A percentile compares a stretch with the other conserved stretches of the same genome.
These are phyloP conservation scores for Heterocephalus glaber DNA, from an alignment of 2,113 vertebrate species.

Conservation along the genomic window DNA sequence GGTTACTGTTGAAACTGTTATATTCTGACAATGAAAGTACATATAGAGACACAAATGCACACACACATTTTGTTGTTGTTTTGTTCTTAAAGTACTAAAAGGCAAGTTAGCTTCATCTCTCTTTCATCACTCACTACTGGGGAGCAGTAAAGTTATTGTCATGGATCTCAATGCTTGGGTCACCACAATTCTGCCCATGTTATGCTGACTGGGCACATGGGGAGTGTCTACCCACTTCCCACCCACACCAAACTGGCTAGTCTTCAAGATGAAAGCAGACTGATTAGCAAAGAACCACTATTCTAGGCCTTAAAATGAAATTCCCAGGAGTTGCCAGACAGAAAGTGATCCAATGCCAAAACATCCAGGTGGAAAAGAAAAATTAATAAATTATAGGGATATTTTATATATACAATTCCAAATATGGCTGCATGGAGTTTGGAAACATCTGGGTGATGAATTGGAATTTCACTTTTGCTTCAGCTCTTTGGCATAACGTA, in stretches of 20 bases:
- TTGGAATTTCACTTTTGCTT: conserved; percentile 77
- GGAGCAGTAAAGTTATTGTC: background rate
- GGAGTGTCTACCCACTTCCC: background rate
- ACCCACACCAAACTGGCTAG: conserved; percentile 46
- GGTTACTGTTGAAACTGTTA: background rate
- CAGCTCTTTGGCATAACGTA: conserved; percentile 78
- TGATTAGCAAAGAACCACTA: conserved; percentile 35
- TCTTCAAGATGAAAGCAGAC: conserved; percentile 51
- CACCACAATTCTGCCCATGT: background rate
- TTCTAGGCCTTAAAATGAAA: conserved; percentile 48
- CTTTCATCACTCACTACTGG: background rate
- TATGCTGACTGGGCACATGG: background rate
- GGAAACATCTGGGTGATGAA: conserved; percentile 80
- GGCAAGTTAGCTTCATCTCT: background rate
- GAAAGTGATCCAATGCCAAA: conserved; percentile 74
- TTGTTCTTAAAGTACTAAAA: background rate
- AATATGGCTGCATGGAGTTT: conserved; percentile 75
- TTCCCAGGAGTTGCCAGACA: conserved; percentile 65
- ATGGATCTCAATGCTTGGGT: background rate
- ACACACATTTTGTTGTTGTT: background rate
- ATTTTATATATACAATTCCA: conserved; percentile 82
- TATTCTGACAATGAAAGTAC: background rate
- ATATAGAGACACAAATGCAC: background rate
- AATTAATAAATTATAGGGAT: conserved; percentile 80
- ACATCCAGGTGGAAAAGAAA: conserved; percentile 80